phyloP scores from a whole-genome alignment of 2,113 vertebrate genomes.

The Lamprotornis superbus region DNA sequence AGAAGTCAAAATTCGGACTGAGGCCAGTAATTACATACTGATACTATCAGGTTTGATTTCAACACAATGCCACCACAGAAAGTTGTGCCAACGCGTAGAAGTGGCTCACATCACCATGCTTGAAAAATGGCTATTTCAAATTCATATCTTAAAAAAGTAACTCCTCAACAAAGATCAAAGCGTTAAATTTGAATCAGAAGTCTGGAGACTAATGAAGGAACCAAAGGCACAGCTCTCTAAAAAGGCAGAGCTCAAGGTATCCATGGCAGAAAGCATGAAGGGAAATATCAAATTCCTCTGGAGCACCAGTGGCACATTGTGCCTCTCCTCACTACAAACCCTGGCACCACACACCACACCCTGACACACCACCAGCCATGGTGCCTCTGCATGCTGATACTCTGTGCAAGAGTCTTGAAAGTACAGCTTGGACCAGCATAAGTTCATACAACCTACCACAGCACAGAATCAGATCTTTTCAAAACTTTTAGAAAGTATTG shows the following conservation, averaged over 20 bases:
- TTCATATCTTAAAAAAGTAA: background rate
- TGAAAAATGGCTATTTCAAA: background rate
- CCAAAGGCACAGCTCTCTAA: background rate
- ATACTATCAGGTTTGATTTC: background rate
- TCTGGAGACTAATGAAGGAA: background rate
- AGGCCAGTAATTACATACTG: background rate
- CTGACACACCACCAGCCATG: background rate
- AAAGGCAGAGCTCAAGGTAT: background rate
- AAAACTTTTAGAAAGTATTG: background rate
- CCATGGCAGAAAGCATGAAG: background rate
- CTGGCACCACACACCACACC: background rate
- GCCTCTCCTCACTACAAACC: background rate
- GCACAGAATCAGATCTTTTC: background rate
- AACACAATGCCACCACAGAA: background rate
- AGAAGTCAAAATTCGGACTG: background rate
- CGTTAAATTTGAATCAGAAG: background rate
- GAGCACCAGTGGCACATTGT: background rate
- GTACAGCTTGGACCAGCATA: accelerated
- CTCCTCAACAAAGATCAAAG: background rate
- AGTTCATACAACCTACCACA: background rate
- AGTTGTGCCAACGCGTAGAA: accelerated
- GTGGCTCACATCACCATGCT: background rate
- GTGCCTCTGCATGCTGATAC: background rate
- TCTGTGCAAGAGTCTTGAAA: background rate
- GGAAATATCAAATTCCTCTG: background rate